Base-by-base conservation (phyloP, 2,113 vertebrate genomes). In the Aptenodytes patagonicus region DNA sequence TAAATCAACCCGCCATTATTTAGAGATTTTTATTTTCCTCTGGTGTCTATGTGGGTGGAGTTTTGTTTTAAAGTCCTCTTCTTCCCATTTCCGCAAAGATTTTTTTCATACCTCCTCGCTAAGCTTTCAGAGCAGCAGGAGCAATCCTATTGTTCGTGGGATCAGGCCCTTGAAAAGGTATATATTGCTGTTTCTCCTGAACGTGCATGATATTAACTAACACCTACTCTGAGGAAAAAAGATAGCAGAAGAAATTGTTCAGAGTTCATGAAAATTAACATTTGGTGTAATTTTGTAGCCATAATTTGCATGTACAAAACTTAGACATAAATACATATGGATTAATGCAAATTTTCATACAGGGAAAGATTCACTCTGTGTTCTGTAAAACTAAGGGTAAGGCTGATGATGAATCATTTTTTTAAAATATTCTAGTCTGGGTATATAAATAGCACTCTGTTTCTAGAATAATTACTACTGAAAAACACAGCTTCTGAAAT, bases 341-440 rank as follows among this genome's bases (percentile, higher is more conserved):
- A 97, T 97, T 88, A 70, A 97, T 96, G 96, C 89, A 96, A 87
- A 96, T 97, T 86, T 92, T 96, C 71, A 85, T 60, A 86, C 47
- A 6, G 10, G 77, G 62, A 90, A 96, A 89, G 89, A 93, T 86
- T 87, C 26, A 2, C 71, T 73, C 51, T 90, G 66, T 94, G 75
- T 79, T 96, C 87, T 83, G 68, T 75, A 88, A 91, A 92, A 89
- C 82, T 95, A 91, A 88, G 90, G 88, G 83, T 86, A 94, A 93
- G 61, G 83, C 49, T 93, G 86, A 78, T 82, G 91, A 97, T 97
- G 87, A 96, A 93, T 97, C 91, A 76, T 71, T 93, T 96, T 96
- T 86, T 76, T 38, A 22, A 40, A 93, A 93, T 94, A 97, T 92
- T 92, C 96, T 91, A 91, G 87, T 94, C 83, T 89, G 65, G 38